Percentiles rank a stretch among this genome's conserved stretches.
phyloP scores from a whole-genome alignment of 2,113 vertebrate species.

The Sinocyclocheilus grahami region DNA sequence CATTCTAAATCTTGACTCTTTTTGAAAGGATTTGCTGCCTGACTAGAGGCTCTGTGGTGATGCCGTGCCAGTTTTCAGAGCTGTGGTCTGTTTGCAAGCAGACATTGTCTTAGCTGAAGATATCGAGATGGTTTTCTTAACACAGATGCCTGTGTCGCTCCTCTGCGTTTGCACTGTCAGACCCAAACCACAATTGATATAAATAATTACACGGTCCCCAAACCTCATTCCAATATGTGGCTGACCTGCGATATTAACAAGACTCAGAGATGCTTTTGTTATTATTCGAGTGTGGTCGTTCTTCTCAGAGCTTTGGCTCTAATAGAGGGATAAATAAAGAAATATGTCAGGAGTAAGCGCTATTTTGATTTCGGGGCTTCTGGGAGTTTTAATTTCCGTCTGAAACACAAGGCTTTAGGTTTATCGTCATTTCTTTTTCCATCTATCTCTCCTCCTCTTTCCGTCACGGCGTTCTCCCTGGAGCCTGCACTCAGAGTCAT shows the following conservation, averaged over 20 bases:
- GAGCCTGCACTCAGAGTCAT: neutral
- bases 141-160: slow-evolving; percentile 35
- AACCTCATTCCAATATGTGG: slow-evolving; percentile 34
- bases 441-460: neutral
- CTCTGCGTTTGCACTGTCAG: slow-evolving; percentile 22
- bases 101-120: slow-evolving; percentile 7
- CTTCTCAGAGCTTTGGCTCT: slow-evolving; percentile 7
- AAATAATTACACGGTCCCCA: slow-evolving; percentile 33
- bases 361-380: slow-evolving; percentile 30
- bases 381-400: too few relatives aligned
- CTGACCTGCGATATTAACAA: slow-evolving; percentile 46
- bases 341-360: slow-evolving; percentile 40
- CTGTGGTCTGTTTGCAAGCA: slow-evolving; percentile 20
- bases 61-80: slow-evolving; percentile 51
- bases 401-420: slow-evolving; percentile 51
- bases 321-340: slow-evolving; percentile 48
- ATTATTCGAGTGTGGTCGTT: slow-evolving; percentile 41
- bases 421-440: neutral
- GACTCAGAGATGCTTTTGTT: slow-evolving; percentile 23
- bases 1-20: slow-evolving; percentile 3
- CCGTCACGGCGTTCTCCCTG: neutral
- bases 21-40: slow-evolving; percentile 24
- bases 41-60: slow-evolving; percentile 39
- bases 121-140: slow-evolving; percentile 19
- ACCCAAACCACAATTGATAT: slow-evolving; percentile 54